These are phyloP conservation scores for Varroa destructor DNA, from an alignment of 1,140 invertebrate genomes.

Conservation along the genomic window DNA sequence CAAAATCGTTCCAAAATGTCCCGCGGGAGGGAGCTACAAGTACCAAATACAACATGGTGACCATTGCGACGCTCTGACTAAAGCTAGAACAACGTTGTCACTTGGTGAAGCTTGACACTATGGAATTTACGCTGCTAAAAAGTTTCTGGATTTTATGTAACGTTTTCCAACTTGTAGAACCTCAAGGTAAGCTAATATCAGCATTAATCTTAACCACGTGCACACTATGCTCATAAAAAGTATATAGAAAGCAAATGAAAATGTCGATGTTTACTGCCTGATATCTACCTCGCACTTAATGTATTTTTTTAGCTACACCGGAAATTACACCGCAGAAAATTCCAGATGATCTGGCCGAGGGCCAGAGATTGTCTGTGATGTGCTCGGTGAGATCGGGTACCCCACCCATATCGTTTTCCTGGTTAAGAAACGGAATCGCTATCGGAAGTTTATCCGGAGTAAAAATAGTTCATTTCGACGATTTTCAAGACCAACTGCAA, in stretches of 20 bases:
- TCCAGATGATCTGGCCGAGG: conserved; percentile 4
- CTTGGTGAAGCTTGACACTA: not conserved
- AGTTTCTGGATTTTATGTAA: not conserved
- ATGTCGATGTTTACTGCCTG: not conserved
- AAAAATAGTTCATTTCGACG: not conserved
- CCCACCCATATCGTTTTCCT: conserved; percentile 20
- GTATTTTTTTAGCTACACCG: not conserved
- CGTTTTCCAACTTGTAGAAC: not conserved
- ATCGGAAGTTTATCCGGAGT: not conserved
- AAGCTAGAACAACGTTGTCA: not conserved
- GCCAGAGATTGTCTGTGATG: conserved; percentile 4
- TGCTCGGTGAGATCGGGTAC: conserved; percentile 12
- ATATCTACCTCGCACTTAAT: not conserved
- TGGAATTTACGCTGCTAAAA: not conserved
- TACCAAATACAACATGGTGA: conserved; percentile 8
- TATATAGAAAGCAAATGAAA: not conserved
- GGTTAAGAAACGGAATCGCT: conserved; percentile 4
- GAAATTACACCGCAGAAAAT: not conserved
- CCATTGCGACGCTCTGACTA: not conserved
- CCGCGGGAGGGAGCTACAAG: conserved; percentile 10
- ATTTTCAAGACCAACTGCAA: conserved; percentile 4
- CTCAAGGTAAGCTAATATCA: conserved; percentile 8
- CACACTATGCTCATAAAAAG: not conserved
- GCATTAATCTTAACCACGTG: not conserved
- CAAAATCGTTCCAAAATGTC: not conserved